phyloP scores from a whole-genome alignment of 2,797 vertebrate genomes.

The Phylloscopus collybita region DNA sequence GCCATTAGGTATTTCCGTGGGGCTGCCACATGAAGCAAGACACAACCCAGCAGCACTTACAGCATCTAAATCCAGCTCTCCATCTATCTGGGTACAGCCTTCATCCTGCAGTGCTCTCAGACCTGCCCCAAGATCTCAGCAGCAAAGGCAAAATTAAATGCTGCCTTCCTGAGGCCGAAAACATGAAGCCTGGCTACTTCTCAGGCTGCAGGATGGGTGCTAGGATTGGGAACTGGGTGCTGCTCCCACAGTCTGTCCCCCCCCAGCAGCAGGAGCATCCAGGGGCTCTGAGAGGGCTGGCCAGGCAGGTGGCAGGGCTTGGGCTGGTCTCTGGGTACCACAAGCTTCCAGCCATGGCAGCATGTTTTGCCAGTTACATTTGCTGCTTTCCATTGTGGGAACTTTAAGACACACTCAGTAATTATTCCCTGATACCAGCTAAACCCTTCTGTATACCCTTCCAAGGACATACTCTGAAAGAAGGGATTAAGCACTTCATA shows the following conservation, averaged over 20 bases:
- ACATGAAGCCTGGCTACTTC: accelerated
- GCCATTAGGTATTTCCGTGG: accelerated
- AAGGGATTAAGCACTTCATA: background rate
- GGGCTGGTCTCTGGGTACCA: accelerated
- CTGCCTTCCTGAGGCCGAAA: background rate
- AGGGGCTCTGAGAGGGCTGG: background rate
- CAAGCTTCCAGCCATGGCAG: background rate
- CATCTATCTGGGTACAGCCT: background rate
- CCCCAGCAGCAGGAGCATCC: accelerated
- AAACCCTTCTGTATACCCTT: background rate
- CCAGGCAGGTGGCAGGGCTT: background rate
- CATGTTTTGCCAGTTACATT: background rate
- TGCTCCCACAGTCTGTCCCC: background rate
- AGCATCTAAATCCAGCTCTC: background rate
- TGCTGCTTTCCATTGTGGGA: accelerated
- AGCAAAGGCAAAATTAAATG: background rate
- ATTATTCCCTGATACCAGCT: background rate
- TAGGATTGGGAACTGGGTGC: accelerated
- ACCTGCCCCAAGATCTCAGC: background rate
- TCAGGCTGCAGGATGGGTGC: accelerated
- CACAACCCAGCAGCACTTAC: background rate
- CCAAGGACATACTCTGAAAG: background rate
- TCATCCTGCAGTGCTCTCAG: background rate
- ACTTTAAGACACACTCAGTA: background rate
- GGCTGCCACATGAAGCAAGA: background rate